phyloP scores from a whole-genome alignment of 2,888 invertebrate species.

The Cephus sareptanus region DNA sequence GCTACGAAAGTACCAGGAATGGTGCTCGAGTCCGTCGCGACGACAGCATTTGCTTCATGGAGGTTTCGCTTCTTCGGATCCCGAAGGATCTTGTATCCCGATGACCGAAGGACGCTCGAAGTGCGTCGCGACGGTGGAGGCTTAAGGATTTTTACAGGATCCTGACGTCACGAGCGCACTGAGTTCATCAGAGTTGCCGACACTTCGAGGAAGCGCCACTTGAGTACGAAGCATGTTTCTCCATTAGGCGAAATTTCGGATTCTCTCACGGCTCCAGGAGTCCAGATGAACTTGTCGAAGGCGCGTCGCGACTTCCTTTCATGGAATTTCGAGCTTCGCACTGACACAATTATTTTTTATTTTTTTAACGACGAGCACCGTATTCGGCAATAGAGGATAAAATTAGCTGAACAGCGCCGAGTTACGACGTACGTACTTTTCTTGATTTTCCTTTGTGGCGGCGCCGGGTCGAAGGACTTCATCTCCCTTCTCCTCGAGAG shows the following conservation, averaged over 20 bases:
- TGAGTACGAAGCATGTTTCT: background rate
- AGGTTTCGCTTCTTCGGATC: background rate
- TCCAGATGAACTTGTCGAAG: too few species aligned
- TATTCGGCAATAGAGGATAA: too few species aligned
- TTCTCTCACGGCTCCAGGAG: too few species aligned
- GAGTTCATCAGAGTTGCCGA: background rate
- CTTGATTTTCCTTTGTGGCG: slow-evolving; percentile 2
- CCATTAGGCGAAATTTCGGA: background rate
- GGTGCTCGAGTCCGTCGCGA: slow-evolving; percentile 7
- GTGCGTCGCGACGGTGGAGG: background rate
- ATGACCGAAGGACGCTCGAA: slow-evolving; percentile 10
- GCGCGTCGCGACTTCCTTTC: too few species aligned
- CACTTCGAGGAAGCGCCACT: background rate
- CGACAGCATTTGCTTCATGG: background rate
- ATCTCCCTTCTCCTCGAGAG: background rate
- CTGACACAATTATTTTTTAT: too few species aligned
- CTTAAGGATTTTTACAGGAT: background rate
- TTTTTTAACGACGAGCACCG: too few species aligned
- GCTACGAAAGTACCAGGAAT: slow-evolving; percentile 10
- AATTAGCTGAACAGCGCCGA: too few species aligned
- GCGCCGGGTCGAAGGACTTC: background rate
- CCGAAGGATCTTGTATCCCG: background rate
- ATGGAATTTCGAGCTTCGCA: too few species aligned
- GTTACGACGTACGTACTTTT: slow-evolving; percentile 17
- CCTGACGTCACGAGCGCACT: background rate